Base-by-base conservation (phyloP, 2,113 vertebrate genomes). In the Greenwoodochromis staneri region DNA sequence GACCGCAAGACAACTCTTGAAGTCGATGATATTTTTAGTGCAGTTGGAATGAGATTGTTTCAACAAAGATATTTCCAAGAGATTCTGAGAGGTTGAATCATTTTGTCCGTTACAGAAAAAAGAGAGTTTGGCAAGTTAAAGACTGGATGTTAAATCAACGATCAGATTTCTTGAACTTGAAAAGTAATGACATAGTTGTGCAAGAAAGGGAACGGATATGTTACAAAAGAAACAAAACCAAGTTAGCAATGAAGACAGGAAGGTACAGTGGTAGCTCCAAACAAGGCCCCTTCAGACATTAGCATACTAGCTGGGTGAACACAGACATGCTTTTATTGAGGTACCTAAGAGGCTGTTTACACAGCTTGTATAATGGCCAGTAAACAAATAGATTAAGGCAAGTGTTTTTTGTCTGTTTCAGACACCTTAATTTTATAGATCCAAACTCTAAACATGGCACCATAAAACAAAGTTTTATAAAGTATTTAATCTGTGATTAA, bases 1-100 rank as follows among this genome's bases (percentile, higher is more conserved):
- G 83, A 88, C 92, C 85, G 16, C 94, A 91, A 38, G 82, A 88
- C 91, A 42, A 38, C 47, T 83, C 89, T 89, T 80, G 87, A 93
- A 84, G 85, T 85, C 9, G 80, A 78, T 85, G 91, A 88, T 95
- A 94, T 95, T 95, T 95, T 95, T 92, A 95, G 93, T 88, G 82
- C 87, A 81, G 87, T 84, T 94, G 91, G 85, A 92, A 92, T 69
- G 82, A 88, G 38, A 94, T 83, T 78, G 83, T 91, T 94, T 91
- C 86, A 93, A 94, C 88, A 89, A 86, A 87, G 89, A 81, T 69
- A 87, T 87, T 87, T 94, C 90, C 92, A 91, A 91, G 88, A 90
- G 55, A 89, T 85, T 82, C 53, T 81, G 16, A 88, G 85, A 85
- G 85, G 90, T 49, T 81, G 84, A 89, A 91, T 89, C 57, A 85